These are phyloP conservation scores for Chondrosia reniformis DNA, from an alignment of 37 sponge, comb jelly and placozoan genomes.

Conservation along the genomic window DNA sequence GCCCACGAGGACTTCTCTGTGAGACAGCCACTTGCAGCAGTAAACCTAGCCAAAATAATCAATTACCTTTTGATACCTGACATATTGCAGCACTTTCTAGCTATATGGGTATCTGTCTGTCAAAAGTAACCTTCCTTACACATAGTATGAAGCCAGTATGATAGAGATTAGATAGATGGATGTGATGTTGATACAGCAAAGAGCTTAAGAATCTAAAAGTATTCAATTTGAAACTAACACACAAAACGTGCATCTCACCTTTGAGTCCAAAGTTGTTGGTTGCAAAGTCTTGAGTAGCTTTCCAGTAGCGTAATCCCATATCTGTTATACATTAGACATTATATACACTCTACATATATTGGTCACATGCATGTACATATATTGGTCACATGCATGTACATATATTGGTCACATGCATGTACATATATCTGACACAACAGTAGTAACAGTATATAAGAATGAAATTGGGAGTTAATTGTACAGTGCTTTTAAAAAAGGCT, in stretches of 20 bases:
- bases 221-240: background rate
- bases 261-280: background rate
- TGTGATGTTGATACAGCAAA: background rate
- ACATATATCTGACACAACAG: no score
- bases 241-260: background rate
- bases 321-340: background rate
- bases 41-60: conserved; percentile 25
- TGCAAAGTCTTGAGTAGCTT: conserved; percentile 12
- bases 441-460: no score
- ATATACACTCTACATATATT: background rate
- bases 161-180: background rate
- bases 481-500: no score
- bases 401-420: background rate
- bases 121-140: no score
- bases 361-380: background rate
- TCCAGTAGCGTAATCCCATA: conserved; percentile 37
- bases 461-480: no score
- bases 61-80: background rate
- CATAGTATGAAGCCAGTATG: no score
- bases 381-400: background rate
- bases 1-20: background rate
- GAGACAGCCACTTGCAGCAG: conserved; percentile 19
- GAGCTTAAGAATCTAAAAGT: background rate
- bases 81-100: background rate
- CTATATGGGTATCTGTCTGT: background rate